A percentile compares a stretch with the other conserved stretches of the same genome.
These are phyloP conservation scores for Dromaius novaehollandiae DNA, from an alignment of 2,113 vertebrate genomes.

Conservation along the genomic window DNA sequence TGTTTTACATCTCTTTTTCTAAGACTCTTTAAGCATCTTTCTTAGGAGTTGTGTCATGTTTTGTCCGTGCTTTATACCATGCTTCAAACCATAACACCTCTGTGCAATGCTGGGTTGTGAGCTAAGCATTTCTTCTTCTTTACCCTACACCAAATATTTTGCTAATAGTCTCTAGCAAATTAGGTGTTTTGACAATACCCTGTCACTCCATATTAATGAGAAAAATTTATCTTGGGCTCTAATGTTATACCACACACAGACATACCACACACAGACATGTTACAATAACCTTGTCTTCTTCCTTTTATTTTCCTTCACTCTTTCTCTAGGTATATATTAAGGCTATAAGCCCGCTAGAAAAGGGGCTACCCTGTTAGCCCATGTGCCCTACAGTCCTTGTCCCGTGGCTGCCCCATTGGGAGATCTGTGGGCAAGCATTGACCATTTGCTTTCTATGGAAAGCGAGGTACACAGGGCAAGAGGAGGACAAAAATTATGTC, in stretches of 20 bases:
- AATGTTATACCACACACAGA: constrained; percentile 34
- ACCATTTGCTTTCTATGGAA: not conserved
- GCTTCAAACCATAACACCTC: not conserved
- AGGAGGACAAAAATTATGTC: not conserved
- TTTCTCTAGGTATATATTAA: not conserved
- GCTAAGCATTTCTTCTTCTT: not conserved
- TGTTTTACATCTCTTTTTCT: not conserved
- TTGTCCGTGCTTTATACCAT: not conserved
- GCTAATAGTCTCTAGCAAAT: not conserved
- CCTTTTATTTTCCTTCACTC: not conserved
- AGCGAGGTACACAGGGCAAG: not conserved
- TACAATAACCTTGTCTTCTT: constrained; percentile 5
- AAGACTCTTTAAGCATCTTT: not conserved
- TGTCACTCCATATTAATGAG: not conserved
- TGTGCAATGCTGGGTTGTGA: not conserved
- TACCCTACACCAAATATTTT: constrained; percentile 8
- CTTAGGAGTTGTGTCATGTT: not conserved
- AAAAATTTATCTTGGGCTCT: not conserved
- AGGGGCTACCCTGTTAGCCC: fast-evolving
- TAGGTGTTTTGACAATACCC: constrained; percentile 23
- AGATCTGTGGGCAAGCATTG: not conserved
- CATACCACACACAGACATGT: not conserved
- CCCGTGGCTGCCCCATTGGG: not conserved
- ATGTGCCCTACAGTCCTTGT: not conserved
- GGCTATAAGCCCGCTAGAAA: fast-evolving